Conservation (phyloP, 2,113 vertebrate species). For the Oenanthe oenanthe region DNA sequence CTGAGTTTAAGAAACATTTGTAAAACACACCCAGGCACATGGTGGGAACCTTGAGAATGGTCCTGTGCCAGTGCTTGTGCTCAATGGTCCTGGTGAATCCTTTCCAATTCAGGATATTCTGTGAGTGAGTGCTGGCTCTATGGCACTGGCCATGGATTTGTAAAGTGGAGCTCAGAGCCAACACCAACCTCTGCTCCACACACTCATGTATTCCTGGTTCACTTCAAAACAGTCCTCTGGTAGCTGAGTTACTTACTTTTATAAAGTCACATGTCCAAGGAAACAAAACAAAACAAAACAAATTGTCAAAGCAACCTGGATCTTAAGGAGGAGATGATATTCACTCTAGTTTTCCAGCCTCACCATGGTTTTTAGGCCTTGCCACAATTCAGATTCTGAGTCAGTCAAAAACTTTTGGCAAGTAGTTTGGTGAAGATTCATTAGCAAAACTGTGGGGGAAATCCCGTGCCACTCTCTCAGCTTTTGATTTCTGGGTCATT, state of each 20-base stretch:
- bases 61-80: not conserved
- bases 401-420: not conserved
- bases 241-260: not conserved
- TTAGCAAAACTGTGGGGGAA: not conserved
- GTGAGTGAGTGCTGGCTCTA: not conserved
- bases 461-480: not conserved
- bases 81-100: not conserved
- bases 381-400: not conserved
- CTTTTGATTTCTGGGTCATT: not conserved
- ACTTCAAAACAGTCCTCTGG: not conserved
- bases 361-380: rapidly evolving
- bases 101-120: not conserved
- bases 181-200: not conserved
- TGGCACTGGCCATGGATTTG: not conserved
- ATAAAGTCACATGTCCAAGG: not conserved
- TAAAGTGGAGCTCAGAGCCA: not conserved
- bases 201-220: not conserved
- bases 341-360: not conserved
- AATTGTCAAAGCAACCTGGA: too few species aligned
- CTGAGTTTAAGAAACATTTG: not conserved
- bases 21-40: not conserved
- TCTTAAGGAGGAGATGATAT: not conserved
- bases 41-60: not conserved
- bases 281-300: not conserved
- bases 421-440: not conserved